These are phyloP conservation scores for Edolisoma coerulescens DNA, from an alignment of 2,113 vertebrate species.

Conservation along the genomic window DNA sequence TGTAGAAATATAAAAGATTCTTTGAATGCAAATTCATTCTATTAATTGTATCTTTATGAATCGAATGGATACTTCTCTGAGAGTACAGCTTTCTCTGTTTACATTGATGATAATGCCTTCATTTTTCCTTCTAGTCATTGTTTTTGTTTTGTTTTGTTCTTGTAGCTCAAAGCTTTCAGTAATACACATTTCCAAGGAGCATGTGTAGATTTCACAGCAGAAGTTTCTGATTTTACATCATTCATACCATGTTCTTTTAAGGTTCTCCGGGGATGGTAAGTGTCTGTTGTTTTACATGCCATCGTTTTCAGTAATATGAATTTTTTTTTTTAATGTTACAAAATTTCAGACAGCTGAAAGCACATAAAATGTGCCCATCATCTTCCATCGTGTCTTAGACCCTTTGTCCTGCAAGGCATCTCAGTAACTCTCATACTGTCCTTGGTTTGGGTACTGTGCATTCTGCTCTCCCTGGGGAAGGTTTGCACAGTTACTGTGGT, in stretches of 20 bases:
- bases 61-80: not conserved
- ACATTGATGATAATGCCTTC: not conserved
- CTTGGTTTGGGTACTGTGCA: not conserved
- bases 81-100: not conserved
- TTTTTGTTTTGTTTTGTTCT: constrained; percentile 61
- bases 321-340: not conserved
- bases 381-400: not conserved
- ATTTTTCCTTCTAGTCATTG: constrained; percentile 52
- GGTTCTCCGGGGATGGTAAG: constrained; percentile 86
- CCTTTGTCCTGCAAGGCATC: not conserved
- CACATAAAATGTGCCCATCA: not conserved
- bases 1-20: not conserved
- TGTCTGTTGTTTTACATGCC: constrained; percentile 57
- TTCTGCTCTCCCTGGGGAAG: not conserved
- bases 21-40: not conserved
- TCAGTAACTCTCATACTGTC: not conserved
- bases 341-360: not conserved
- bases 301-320: not conserved
- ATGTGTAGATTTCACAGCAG: constrained; percentile 74
- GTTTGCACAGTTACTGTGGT: not conserved
- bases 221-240: constrained; percentile 69
- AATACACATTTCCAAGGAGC: constrained; percentile 76
- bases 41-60: not conserved
- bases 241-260: constrained; percentile 80
- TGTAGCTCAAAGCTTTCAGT: constrained; percentile 82